Percentiles rank a stretch among this genome's conserved stretches.
These are phyloP conservation scores for Megaceryle maxima DNA, from an alignment of 2,113 vertebrate species.

Conservation along the genomic window DNA sequence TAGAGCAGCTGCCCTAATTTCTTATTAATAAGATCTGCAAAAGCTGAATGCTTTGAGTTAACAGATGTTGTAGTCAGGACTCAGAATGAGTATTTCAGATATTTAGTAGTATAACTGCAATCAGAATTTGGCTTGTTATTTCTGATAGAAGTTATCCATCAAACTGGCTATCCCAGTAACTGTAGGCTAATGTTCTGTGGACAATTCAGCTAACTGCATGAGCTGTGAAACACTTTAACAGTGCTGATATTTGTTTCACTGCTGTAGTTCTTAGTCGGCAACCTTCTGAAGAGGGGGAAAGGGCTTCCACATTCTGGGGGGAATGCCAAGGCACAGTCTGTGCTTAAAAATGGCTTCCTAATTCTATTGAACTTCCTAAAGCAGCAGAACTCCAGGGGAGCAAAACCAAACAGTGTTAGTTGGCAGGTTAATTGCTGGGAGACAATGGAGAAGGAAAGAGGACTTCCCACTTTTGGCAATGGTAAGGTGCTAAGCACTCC, in stretches of 20 bases:
- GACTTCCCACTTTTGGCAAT: background rate
- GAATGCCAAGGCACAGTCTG: background rate
- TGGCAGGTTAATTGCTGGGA: background rate
- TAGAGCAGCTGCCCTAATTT: background rate
- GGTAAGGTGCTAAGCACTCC: background rate
- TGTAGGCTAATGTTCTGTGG: background rate
- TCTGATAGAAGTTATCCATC: background rate
- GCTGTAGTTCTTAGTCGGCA: background rate
- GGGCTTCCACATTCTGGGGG: background rate
- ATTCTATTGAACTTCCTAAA: background rate
- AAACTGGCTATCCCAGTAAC: background rate
- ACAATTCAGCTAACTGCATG: background rate
- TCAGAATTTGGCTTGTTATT: background rate
- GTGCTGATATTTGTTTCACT: background rate
- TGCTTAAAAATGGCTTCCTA: background rate
- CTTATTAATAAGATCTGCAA: background rate
- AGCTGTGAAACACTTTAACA: background rate
- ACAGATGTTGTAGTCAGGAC: background rate
- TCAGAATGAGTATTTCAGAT: background rate
- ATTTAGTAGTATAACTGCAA: background rate
- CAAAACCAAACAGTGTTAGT: background rate
- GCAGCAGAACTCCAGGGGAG: background rate
- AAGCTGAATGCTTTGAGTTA: background rate
- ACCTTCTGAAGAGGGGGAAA: background rate
- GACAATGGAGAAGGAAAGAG: background rate